phyloP scores from a whole-genome alignment of 2,888 invertebrate species.

The Cephus pulcher region DNA sequence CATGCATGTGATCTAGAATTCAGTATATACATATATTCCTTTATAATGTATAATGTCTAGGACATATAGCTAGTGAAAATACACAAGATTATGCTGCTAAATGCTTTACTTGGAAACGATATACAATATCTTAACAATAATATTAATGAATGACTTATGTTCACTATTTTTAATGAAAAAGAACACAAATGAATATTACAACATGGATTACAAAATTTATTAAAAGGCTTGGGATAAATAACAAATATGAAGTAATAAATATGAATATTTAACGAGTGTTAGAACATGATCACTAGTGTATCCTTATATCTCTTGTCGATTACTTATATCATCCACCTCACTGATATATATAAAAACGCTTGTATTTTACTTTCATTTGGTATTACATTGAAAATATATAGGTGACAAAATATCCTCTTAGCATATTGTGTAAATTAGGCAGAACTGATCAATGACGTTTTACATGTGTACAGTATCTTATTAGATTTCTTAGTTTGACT shows the following conservation, averaged over 20 bases:
- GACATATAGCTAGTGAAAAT: not conserved
- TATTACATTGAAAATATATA: no score
- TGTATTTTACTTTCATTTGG: no score
- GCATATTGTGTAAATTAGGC: no score
- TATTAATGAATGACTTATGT: not conserved
- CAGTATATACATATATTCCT: not conserved
- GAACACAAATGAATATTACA: not conserved
- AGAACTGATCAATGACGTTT: no score
- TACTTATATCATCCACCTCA: not conserved
- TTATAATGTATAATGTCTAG: not conserved
- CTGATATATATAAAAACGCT: not conserved
- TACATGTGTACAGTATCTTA: no score
- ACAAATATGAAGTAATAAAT: conserved; percentile 2
- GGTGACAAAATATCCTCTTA: no score
- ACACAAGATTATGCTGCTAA: not conserved
- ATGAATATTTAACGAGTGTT: not conserved
- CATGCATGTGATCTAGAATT: not conserved
- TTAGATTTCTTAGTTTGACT: no score
- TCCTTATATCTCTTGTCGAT: not conserved
- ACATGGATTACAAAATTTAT: not conserved
- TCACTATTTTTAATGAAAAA: not conserved
- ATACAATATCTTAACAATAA: not conserved
- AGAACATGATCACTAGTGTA: not conserved
- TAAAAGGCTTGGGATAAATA: not conserved
- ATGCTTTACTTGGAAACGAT: not conserved